These are phyloP conservation scores for Phallusia fumigata DNA, from an alignment of 23 tunicate genomes.

Conservation along the genomic window DNA sequence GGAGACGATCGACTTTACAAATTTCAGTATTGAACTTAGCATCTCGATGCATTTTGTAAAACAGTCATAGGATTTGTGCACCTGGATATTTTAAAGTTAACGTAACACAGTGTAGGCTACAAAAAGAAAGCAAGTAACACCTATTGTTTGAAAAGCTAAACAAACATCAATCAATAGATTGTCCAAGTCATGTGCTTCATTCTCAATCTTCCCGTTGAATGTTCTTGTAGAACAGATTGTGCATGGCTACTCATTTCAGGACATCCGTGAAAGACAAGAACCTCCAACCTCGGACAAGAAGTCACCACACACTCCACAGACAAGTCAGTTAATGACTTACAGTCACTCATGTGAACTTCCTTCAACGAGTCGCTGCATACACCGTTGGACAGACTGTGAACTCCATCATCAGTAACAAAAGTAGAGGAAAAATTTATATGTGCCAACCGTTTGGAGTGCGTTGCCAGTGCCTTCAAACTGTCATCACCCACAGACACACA, in stretches of 20 bases:
- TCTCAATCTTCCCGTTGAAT: neutral
- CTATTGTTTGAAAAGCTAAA: neutral
- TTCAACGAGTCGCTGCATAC: slow-evolving; percentile 10
- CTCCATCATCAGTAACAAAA: slow-evolving; percentile 62
- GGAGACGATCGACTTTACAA: no score
- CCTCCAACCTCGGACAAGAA: slow-evolving; percentile 36
- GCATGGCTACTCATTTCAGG: slow-evolving; percentile 55
- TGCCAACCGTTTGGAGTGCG: slow-evolving; percentile 27
- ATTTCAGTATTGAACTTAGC: no score
- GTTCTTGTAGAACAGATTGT: slow-evolving; percentile 13
- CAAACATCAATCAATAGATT: slow-evolving; percentile 41
- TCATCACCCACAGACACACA: slow-evolving; percentile 49
- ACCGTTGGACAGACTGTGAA: slow-evolving; percentile 37
- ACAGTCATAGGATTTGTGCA: no score
- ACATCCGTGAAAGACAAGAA: slow-evolving; percentile 70
- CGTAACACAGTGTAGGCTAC: no score
- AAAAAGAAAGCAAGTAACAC: no score
- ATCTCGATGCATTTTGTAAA: no score
- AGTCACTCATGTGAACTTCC: slow-evolving; percentile 69
- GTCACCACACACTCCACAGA: slow-evolving; percentile 38
- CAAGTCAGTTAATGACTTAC: slow-evolving; percentile 50
- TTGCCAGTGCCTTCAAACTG: slow-evolving; percentile 43
- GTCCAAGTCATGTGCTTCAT: slow-evolving; percentile 83
- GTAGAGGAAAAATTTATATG: slow-evolving; percentile 61
- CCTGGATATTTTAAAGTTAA: no score